phyloP scores from a whole-genome alignment of 37 sponge, comb jelly and placozoan species.

The Chondrilla cf. caribensis region DNA sequence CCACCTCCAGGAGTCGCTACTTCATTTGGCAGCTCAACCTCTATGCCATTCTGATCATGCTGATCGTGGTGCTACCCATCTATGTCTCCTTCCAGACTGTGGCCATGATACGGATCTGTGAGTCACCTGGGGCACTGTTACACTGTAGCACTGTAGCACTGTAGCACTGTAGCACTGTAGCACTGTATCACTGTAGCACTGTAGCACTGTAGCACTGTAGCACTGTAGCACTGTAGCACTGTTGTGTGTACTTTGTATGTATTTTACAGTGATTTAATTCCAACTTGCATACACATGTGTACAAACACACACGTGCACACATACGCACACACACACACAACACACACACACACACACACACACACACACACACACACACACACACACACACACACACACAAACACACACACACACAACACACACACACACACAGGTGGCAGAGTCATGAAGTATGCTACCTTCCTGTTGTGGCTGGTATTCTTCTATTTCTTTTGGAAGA shows the following conservation, averaged over 20 bases:
- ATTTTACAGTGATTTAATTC: neutral
- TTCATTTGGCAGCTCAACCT: constrained; percentile 93
- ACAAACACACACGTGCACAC: neutral
- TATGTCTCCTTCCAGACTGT: constrained; percentile 70
- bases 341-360: too few relatives aligned
- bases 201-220: too few relatives aligned
- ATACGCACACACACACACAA: too few relatives aligned
- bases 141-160: too few relatives aligned
- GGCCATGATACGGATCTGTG: constrained; percentile 56
- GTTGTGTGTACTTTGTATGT: neutral
- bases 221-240: too few relatives aligned
- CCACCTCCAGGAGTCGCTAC: constrained; percentile 73
- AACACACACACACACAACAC: neutral
- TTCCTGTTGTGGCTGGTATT: constrained; percentile 73
- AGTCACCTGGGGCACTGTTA: too few relatives aligned
- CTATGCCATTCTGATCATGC: constrained; percentile 76
- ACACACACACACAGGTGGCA: neutral
- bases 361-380: too few relatives aligned
- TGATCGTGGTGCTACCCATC: constrained; percentile 85
- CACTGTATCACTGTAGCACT: too few relatives aligned
- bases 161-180: too few relatives aligned
- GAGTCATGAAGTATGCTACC: neutral
- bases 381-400: too few relatives aligned
- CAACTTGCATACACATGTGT: too few relatives aligned
- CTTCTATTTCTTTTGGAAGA: constrained; percentile 94